These are phyloP conservation scores for Notiomystis cincta DNA, from an alignment of 2,113 vertebrate genomes.

Conservation along the genomic window DNA sequence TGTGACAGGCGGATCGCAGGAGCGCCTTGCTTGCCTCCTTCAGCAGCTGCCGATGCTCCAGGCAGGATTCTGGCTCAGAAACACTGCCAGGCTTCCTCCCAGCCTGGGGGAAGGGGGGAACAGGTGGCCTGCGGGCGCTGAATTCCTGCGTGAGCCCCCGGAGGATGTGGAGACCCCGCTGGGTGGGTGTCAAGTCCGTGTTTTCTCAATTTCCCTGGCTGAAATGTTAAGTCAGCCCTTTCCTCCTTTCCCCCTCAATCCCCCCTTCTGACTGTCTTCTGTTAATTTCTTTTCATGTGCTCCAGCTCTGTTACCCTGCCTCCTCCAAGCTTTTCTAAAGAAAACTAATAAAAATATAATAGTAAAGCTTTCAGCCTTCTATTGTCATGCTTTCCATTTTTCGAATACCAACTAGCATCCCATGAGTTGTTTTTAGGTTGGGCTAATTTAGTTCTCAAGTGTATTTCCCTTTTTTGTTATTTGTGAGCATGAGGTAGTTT, in stretches of 20 bases:
- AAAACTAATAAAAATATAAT: neutral
- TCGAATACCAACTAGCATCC: neutral
- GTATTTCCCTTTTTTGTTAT: neutral
- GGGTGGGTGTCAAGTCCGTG: accelerated
- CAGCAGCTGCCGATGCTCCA: neutral
- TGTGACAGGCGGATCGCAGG: too few relatives aligned
- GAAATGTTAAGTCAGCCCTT: neutral
- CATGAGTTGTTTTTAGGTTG: neutral
- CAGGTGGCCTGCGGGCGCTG: neutral
- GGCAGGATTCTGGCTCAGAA: neutral
- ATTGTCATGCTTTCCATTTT: neutral
- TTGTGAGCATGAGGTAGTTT: neutral
- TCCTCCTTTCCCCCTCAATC: neutral
- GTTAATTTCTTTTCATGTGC: neutral
- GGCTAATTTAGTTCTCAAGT: neutral
- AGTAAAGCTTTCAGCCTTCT: neutral
- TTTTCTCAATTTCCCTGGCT: neutral
- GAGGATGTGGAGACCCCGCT: accelerated
- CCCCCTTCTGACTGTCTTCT: accelerated
- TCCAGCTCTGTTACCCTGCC: neutral
- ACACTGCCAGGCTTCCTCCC: neutral
- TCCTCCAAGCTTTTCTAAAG: neutral
- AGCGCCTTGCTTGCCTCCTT: neutral
- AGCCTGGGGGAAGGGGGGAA: neutral
- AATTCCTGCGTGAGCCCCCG: neutral